Evolutionary conservation across 2,888 invertebrate species (phyloP).

Genomic region (Operophtera brumata): DNA sequence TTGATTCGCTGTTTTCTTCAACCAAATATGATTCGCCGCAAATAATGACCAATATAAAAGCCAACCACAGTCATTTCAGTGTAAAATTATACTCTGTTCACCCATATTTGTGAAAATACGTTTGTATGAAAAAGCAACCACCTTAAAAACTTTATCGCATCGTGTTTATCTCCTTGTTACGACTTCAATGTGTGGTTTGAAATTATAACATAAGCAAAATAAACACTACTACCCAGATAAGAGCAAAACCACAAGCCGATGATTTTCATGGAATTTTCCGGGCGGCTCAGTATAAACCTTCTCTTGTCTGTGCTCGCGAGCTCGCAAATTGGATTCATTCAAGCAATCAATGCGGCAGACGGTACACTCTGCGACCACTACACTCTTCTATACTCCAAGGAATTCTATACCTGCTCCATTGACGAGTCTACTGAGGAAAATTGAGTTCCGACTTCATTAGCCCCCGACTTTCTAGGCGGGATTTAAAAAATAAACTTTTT

Average conservation of each 20-base stretch:
- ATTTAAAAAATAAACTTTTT: conserved; percentile 59
- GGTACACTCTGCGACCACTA: conserved; percentile 32
- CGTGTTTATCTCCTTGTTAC: no score
- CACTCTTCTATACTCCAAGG: conserved; percentile 39
- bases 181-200: neutral
- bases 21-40: no score
- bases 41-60: no score
- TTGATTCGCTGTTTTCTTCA: no score
- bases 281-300: conserved; percentile 35
- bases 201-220: conserved; percentile 1
- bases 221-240: neutral
- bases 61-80: no score
- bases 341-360: conserved; percentile 53
- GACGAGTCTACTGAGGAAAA: conserved; percentile 50
- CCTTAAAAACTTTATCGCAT: no score
- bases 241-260: conserved; percentile 19
- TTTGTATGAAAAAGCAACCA: no score
- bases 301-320: conserved; percentile 40
- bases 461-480: conserved; percentile 52
- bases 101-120: no score
- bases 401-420: conserved; percentile 34
- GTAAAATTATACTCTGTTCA: no score
- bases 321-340: conserved; percentile 58
- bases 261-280: conserved; percentile 20
- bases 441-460: conserved; percentile 74